phyloP scores from a whole-genome alignment of 2,797 vertebrate genomes.

The Hippocampus kuda region DNA sequence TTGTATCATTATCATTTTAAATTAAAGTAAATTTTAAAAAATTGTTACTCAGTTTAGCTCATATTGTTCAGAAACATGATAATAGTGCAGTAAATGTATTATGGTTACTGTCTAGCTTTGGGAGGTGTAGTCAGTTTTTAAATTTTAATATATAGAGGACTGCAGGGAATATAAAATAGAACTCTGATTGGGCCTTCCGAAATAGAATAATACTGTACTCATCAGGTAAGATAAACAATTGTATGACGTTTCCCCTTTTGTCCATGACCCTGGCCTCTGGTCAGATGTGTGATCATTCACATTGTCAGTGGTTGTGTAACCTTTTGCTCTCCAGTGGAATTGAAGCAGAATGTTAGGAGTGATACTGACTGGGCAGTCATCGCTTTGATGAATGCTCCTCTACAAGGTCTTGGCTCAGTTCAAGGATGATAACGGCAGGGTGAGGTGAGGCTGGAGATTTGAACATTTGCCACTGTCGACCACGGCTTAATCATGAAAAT shows the following conservation, averaged over 20 bases:
- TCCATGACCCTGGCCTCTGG: slow-evolving; percentile 46
- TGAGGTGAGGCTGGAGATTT: background rate
- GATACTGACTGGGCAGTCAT: slow-evolving; percentile 27
- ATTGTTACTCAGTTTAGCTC: too few relatives aligned
- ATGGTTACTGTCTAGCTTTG: too few relatives aligned
- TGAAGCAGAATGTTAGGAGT: slow-evolving; percentile 41
- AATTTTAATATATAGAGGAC: too few relatives aligned
- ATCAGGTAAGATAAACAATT: background rate
- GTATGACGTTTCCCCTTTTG: slow-evolving; percentile 16
- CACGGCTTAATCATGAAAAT: background rate
- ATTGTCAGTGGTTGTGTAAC: slow-evolving; percentile 40
- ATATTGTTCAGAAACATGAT: too few relatives aligned
- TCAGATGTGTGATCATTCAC: slow-evolving; percentile 48
- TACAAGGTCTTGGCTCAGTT: slow-evolving; percentile 47
- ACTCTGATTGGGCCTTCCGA: background rate
- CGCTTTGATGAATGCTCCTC: slow-evolving; percentile 40
- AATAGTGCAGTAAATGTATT: too few relatives aligned
- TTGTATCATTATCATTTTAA: too few relatives aligned
- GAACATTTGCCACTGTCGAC: slow-evolving; percentile 20
- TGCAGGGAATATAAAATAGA: background rate
- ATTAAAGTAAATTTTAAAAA: too few relatives aligned
- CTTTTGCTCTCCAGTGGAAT: slow-evolving; percentile 27
- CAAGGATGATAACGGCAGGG: slow-evolving; percentile 22
- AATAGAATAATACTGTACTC: background rate
- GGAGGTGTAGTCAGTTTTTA: too few relatives aligned